Evolutionary conservation across 2,797 vertebrate species (phyloP), one percentile per base, ranked within the genome.

Genomic region (Argyrosomus regius): DNA sequence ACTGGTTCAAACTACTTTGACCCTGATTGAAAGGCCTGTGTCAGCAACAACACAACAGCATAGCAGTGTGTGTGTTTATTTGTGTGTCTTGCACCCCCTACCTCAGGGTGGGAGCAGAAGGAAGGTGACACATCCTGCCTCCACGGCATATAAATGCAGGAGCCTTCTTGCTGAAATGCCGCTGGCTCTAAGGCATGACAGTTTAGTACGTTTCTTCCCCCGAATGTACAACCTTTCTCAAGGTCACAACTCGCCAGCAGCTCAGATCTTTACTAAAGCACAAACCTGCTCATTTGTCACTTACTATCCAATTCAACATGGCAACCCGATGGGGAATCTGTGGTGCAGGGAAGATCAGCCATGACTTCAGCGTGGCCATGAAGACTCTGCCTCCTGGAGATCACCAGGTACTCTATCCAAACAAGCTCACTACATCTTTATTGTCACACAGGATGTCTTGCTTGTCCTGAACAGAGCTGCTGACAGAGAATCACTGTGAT

Each of bases 251-350:
- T 80, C 10, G 17, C 85, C 78, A 58, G 81, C 77, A 86, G 88
- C 80, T 76, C 62, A 31, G 79, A 82, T 82, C 77, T 75, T 75
- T 48, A 75, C 77, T 39, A 22, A 84, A 84, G 74, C 83, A 67
- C 50, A 80, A 68, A 62, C 62, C 49, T 0, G 24, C 57, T 85
- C 77, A 80, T 87, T 85, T 90, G 65, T 87, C 81, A 81, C 80
- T 77, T 52, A 35, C 60, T 56, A 78, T 87, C 80, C 63, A 67
- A 45, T 78, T 78, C 62, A 89, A 87, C 58, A 95, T 95, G 94
- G 93, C 94, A 26, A 93, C 95, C 3, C 87, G 87, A 60, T 96
- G 96, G 96, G 96, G 96, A 48, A 87, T 96, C 53, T 94, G 95
- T 46, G 92, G 96, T 0, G 93, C 86, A 0, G 95, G 96, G 39